Evolutionary conservation across 1,140 invertebrate genomes (phyloP), one percentile per base, ranked within the genome.

Genomic region (Drosophila arizonae): DNA sequence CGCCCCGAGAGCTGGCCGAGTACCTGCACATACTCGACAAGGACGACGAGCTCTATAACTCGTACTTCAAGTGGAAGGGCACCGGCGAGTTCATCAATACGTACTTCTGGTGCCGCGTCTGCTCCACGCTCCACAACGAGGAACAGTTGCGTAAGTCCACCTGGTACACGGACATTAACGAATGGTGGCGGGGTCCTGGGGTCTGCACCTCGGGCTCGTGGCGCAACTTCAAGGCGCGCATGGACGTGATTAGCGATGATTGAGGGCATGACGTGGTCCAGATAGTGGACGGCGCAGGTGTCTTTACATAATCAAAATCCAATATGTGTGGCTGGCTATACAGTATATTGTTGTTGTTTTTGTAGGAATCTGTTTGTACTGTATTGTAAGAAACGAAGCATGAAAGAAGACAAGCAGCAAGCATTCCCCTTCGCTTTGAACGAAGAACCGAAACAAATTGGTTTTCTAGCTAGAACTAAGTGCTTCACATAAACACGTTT

Each of bases 11-110:
- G 77, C 92, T 99, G 30, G 97, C 97, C 3, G 94, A 95, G 2
- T 98, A 98, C 92, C 92, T 99, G n/a, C 94, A 95, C 56, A 93
- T 95, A 39, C 92, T 99, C 15, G 97, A 98, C 82, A 93, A 94
- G 55, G 96, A 99, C 90, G 96, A 98, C 88, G 94, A 95, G 13
- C 92, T 97, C 0, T 99, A 98, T 92, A 98, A 98, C 92, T 96
- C 96, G 13, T 98, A 98, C 91, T 98, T 98, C 92, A 95, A 95
- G 69, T 98, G 97, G 97, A 97, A 97, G 93, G 96, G 96, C 30
- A 97, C 96, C 0, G 97, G 97, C 1, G 96, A 98, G 91, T 98
- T 98, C 88, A 96, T 98, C 78, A 98, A 98, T 92, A 98, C 97
- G 15, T 97, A 95, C 88, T 99, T 98, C 92, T 99, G 97, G 95